Evolutionary conservation across 2,113 vertebrate genomes (phyloP).

Genomic region (Otus sunia): DNA sequence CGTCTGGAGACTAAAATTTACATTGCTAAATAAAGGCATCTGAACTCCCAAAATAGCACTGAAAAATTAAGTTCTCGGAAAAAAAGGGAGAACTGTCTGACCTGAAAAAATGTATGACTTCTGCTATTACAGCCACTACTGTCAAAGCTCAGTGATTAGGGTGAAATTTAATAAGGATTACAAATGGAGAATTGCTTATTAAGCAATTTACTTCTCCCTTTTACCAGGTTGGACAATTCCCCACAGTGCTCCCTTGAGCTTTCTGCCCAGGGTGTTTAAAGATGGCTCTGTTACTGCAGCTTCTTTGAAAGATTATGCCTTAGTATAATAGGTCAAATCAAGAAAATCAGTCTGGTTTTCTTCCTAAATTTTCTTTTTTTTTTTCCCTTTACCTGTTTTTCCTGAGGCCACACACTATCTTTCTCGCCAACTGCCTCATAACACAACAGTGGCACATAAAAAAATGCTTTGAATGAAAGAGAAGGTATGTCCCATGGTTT

Average conservation of each 20-base stretch:
- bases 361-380: not conserved
- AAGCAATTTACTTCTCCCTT: conserved; percentile 21
- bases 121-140: not conserved
- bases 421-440: not conserved
- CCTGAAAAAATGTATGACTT: not conserved
- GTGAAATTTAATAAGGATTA: conserved; percentile 24
- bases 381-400: not conserved
- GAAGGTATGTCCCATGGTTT: not conserved
- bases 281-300: not conserved
- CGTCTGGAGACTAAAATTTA: not conserved
- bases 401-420: not conserved
- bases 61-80: not conserved
- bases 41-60: not conserved
- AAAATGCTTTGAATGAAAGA: not conserved
- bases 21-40: not conserved
- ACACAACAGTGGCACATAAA: not conserved
- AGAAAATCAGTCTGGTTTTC: not conserved
- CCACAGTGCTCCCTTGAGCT: not conserved
- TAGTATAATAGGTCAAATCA: not conserved
- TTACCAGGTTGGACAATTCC: not conserved
- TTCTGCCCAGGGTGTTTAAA: not conserved
- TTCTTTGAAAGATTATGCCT: not conserved
- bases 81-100: conserved; percentile 12
- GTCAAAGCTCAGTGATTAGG: not conserved
- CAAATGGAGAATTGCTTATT: not conserved